Evolutionary conservation across 2,113 vertebrate genomes (phyloP).

Genomic region (Phodopus roborovskii): DNA sequence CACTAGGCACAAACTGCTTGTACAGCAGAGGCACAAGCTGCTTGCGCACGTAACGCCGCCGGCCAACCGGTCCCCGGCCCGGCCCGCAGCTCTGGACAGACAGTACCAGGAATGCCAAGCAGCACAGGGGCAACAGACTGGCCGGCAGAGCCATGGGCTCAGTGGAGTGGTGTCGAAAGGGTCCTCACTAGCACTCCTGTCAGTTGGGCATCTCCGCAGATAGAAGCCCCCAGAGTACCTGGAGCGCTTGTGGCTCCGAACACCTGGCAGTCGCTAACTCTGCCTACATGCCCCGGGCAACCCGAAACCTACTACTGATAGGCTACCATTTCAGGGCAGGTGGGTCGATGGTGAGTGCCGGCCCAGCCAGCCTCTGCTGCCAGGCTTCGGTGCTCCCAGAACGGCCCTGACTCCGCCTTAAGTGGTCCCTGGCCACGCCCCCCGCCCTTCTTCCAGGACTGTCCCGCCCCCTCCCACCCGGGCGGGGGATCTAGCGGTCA

Average conservation of each 20-base stretch:
- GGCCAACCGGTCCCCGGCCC: conserved; percentile 88
- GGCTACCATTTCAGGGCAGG: conserved; percentile 68
- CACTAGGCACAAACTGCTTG: conserved; percentile 88
- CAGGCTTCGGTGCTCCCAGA: conserved; percentile 60
- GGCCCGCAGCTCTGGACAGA: conserved; percentile 93
- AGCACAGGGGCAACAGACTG: conserved; percentile 88
- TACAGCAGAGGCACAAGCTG: conserved; percentile 87
- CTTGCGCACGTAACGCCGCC: conserved; percentile 83
- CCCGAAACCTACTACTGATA: conserved; percentile 60
- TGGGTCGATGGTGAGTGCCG: conserved; percentile 76
- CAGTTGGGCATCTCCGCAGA: conserved; percentile 77
- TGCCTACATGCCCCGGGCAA: conserved; percentile 61
- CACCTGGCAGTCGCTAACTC: conserved; percentile 65
- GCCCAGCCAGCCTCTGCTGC: conserved; percentile 57
- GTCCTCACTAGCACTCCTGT: conserved; percentile 61
- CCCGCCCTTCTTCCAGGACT: conserved; percentile 46
- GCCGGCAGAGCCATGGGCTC: conserved; percentile 72
- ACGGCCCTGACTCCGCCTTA: conserved; percentile 76
- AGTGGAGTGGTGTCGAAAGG: conserved; percentile 23
- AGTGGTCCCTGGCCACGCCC: conserved; percentile 73
- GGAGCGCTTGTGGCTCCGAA: conserved; percentile 23
- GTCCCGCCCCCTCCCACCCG: conserved; percentile 73
- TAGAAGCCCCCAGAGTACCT: conserved; percentile 41
- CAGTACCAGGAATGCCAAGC: conserved; percentile 87
- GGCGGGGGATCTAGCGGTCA: conserved; percentile 58